These are phyloP conservation scores for Urocitellus parryii DNA, from an alignment of 2,113 vertebrate genomes.

Conservation along the genomic window DNA sequence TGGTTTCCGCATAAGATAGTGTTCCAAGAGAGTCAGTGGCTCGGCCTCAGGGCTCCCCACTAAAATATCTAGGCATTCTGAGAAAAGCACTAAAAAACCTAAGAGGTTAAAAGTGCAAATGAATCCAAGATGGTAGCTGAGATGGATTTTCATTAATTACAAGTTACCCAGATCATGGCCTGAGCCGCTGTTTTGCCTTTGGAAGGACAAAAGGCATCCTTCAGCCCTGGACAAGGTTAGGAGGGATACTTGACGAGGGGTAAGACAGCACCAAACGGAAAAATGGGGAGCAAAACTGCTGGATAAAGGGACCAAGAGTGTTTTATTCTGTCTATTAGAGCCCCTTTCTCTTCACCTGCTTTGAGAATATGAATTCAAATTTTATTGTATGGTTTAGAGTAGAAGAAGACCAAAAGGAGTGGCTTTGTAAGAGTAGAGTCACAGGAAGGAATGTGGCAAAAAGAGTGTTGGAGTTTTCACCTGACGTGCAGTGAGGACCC, in stretches of 20 bases:
- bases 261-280: background rate
- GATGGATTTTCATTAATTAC: constrained; percentile 1
- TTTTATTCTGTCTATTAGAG: background rate
- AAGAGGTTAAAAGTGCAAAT: background rate
- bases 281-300: background rate
- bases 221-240: background rate
- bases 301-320: background rate
- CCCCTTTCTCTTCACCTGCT: background rate
- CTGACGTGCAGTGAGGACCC: background rate
- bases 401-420: background rate
- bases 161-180: background rate
- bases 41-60: background rate
- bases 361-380: background rate
- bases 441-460: background rate
- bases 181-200: background rate
- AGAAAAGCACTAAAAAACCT: background rate
- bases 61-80: background rate
- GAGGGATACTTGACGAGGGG: background rate
- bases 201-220: background rate
- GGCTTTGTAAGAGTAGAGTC: background rate
- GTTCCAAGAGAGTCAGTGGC: background rate
- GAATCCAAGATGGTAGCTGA: background rate
- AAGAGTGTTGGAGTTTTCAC: background rate
- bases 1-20: background rate
- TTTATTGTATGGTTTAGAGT: background rate